Conservation (phyloP, 2,113 vertebrate genomes). For the Phyllopteryx taeniolatus region DNA sequence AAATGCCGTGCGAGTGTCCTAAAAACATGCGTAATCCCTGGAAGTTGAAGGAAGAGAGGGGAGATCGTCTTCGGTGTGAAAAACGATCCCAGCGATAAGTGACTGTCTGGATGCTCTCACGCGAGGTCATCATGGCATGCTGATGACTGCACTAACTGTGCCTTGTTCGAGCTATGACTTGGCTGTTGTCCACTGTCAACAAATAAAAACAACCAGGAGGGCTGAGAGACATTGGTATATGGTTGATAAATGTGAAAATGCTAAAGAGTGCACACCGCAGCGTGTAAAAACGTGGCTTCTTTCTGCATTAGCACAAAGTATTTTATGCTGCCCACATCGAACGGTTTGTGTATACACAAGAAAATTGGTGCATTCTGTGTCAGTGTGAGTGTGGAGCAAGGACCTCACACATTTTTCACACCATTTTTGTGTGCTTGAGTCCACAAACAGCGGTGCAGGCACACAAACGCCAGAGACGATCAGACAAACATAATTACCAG, state of each 20-base stretch:
- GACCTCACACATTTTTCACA: conserved; percentile 50
- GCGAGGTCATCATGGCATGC: conserved; percentile 14
- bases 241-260: background rate
- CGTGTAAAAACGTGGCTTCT: conserved; percentile 36
- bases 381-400: conserved; percentile 12
- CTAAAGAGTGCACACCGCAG: conserved; percentile 24
- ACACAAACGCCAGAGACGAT: conserved; percentile 53
- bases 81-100: conserved; percentile 24
- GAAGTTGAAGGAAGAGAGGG: background rate
- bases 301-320: conserved; percentile 19
- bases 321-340: conserved; percentile 20
- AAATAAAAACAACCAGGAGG: conserved; percentile 9
- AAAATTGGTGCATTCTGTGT: conserved; percentile 17
- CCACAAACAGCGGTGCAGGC: conserved; percentile 46
- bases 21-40: conserved; percentile 1
- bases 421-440: conserved; percentile 29
- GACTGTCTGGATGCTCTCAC: conserved; percentile 32
- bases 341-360: conserved; percentile 35
- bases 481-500: conserved; percentile 53
- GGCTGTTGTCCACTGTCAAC: conserved; percentile 14
- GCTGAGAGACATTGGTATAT: background rate
- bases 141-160: conserved; percentile 15
- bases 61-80: conserved; percentile 9
- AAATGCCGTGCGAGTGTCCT: background rate
- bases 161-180: conserved; percentile 18